A percentile compares a stretch with the other conserved stretches of the same genome.
These are phyloP conservation scores for Pollenia labialis DNA, from an alignment of 2,888 invertebrate species.

Conservation along the genomic window DNA sequence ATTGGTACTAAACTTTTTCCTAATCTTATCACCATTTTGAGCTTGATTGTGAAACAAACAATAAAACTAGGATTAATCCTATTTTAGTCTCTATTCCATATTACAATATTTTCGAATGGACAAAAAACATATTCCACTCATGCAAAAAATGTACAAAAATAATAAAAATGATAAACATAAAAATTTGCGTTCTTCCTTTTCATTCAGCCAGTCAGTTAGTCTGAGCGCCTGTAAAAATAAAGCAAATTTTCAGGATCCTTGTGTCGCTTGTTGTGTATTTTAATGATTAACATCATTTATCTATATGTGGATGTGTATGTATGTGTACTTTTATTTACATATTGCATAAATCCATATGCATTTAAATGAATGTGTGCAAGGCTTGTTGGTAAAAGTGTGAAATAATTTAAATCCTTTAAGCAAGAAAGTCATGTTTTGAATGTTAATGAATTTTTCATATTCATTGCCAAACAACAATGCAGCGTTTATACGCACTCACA, in stretches of 20 bases:
- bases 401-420: conserved; percentile 47
- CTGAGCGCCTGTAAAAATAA: not conserved
- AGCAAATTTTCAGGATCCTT: not conserved
- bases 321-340: too few species aligned
- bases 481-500: not conserved
- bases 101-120: too few species aligned
- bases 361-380: not conserved
- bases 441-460: conserved; percentile 37
- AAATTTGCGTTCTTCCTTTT: not conserved
- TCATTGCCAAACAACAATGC: conserved; percentile 12
- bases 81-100: too few species aligned
- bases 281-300: too few species aligned
- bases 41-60: too few species aligned
- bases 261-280: too few species aligned
- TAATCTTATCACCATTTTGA: too few species aligned
- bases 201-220: not conserved
- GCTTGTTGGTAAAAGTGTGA: conserved; percentile 23
- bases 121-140: not conserved
- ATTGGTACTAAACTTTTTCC: too few species aligned
- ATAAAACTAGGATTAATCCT: too few species aligned
- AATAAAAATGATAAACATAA: not conserved
- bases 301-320: too few species aligned
- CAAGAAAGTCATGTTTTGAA: conserved; percentile 53
- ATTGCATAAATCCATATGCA: too few species aligned
- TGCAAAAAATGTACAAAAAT: not conserved